These are phyloP conservation scores for Fopius arisanus DNA, from an alignment of 1,140 invertebrate species.

Conservation along the genomic window DNA sequence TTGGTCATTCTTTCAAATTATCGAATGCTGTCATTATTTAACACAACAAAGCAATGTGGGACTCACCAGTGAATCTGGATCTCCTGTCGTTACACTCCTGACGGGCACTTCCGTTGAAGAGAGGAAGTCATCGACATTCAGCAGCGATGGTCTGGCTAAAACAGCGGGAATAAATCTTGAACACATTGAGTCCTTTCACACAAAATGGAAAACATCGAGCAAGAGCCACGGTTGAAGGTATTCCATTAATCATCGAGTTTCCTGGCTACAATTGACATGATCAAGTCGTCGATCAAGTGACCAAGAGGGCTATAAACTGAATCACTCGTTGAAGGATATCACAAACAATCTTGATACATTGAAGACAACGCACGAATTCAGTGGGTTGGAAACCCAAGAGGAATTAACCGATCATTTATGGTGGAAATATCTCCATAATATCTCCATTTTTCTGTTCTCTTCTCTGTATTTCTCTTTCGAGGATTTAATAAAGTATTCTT, in stretches of 20 bases:
- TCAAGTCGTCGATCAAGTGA: background rate
- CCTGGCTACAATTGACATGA: background rate
- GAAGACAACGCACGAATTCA: background rate
- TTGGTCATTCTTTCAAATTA: slow-evolving; percentile 73
- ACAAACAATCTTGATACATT: background rate
- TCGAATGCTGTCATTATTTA: slow-evolving; percentile 76
- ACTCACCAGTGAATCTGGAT: slow-evolving; percentile 59
- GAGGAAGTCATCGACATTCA: slow-evolving; percentile 53
- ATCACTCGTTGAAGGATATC: background rate
- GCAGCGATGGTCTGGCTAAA: slow-evolving; percentile 66
- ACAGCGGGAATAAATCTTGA: slow-evolving; percentile 74
- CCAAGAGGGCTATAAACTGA: background rate
- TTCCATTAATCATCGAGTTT: background rate
- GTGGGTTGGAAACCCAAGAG: slow-evolving; percentile 4
- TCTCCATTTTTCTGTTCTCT: background rate
- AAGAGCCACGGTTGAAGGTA: slow-evolving; percentile 72
- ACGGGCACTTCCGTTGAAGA: slow-evolving; percentile 63
- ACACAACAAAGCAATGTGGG: slow-evolving; percentile 68
- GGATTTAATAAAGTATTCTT: too few relatives aligned
- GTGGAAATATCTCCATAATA: background rate
- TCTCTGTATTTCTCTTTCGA: background rate
- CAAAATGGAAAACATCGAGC: slow-evolving; percentile 73
- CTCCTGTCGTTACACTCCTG: slow-evolving; percentile 69
- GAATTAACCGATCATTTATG: background rate
- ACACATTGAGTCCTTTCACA: slow-evolving; percentile 71